Percentiles rank a stretch among this genome's conserved stretches.
These are phyloP conservation scores for Drosophila nasuta DNA, from an alignment of 1,140 invertebrate species.

Conservation along the genomic window DNA sequence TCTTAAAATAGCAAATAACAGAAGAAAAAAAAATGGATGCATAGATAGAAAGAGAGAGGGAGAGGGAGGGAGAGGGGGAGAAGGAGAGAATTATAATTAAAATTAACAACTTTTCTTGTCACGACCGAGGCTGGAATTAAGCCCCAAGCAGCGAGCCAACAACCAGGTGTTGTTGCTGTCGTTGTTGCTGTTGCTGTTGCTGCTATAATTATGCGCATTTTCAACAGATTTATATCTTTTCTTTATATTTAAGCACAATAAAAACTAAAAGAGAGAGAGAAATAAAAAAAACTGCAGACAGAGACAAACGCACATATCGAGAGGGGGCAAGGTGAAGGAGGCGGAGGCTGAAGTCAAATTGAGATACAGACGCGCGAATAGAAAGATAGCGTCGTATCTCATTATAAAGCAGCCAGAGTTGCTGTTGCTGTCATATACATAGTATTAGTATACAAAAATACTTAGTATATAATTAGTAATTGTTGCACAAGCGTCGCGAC, in stretches of 20 bases:
- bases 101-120: constrained; percentile 83
- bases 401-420: constrained; percentile 74
- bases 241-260: constrained; percentile 61
- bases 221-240: constrained; percentile 81
- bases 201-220: constrained; percentile 82
- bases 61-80: background rate
- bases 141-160: constrained; percentile 27
- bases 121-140: constrained; percentile 59
- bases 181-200: constrained; percentile 48
- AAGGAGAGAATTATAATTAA: constrained; percentile 68
- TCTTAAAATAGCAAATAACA: constrained; percentile 34
- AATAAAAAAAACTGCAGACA: constrained; percentile 43
- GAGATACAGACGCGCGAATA: constrained; percentile 38
- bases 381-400: constrained; percentile 74
- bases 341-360: constrained; percentile 5
- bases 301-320: constrained; percentile 35
- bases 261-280: constrained; percentile 45
- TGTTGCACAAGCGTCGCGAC: constrained; percentile 72
- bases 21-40: constrained; percentile 36
- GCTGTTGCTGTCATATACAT: constrained; percentile 24
- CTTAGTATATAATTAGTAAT: constrained; percentile 80
- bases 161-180: constrained; percentile 31
- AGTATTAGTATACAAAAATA: constrained; percentile 12
- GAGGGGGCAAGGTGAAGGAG: background rate
- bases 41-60: constrained; percentile 5